Evolutionary conservation across 37 sponge, comb jelly and placozoan species (phyloP).

Genomic region (Spongia lamella): DNA sequence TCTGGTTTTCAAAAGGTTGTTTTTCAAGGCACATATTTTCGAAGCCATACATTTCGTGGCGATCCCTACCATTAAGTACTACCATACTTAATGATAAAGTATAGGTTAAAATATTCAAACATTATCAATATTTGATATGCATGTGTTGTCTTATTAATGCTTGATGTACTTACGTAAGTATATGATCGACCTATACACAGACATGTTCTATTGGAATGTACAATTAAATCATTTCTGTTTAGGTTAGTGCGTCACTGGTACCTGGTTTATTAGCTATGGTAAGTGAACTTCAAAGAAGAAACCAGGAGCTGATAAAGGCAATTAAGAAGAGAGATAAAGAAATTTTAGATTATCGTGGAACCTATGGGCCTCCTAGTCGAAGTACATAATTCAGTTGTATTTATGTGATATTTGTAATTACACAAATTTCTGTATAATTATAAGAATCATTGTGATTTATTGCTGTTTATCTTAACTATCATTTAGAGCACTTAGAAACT

Average conservation of each 20-base stretch:
- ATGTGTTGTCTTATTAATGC: too few species aligned
- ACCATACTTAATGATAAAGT: too few species aligned
- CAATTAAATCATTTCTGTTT: not conserved
- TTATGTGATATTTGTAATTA: not conserved
- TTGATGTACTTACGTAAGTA: too few species aligned
- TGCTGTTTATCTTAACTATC: not conserved
- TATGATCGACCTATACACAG: too few species aligned
- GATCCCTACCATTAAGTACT: too few species aligned
- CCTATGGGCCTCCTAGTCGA: constrained; percentile 24
- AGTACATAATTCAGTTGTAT: not conserved
- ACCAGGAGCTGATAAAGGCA: constrained; percentile 41
- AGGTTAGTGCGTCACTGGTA: constrained; percentile 48
- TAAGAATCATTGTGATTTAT: not conserved
- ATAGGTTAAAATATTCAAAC: too few species aligned
- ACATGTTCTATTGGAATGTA: too few species aligned
- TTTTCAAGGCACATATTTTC: too few species aligned
- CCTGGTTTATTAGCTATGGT: constrained; percentile 47
- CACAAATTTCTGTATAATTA: not conserved
- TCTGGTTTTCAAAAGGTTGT: too few species aligned
- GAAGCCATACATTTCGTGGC: too few species aligned
- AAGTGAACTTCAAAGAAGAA: constrained; percentile 53
- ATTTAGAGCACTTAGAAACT: constrained; percentile 72
- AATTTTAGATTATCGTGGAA: constrained; percentile 53
- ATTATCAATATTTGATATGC: too few species aligned
- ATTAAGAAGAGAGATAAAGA: constrained; percentile 73